Evolutionary conservation across 2,113 vertebrate genomes (phyloP), one percentile per base, ranked within the genome.

Genomic region (Calyptommatus sinebrachiatus): DNA sequence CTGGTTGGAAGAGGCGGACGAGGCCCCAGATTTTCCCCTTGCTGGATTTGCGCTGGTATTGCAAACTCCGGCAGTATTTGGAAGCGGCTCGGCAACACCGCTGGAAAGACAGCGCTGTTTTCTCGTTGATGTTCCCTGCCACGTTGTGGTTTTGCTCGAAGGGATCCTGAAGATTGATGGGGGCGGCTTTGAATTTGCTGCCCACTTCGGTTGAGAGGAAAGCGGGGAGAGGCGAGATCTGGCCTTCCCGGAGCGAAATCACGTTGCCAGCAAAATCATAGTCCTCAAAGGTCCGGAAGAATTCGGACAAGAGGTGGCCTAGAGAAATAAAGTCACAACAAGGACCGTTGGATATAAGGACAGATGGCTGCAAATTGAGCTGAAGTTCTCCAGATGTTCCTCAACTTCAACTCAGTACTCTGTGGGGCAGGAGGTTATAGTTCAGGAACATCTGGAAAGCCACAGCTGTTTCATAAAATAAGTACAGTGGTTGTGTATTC

Each of bases 81-180:
- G 96, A 95, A 0, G 97, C 97, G 0, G 90, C 94, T 5, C 92
- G 92, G 76, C 96, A 97, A 81, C 96, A 95, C 50, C 73, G 90
- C 84, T 90, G 91, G 2, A 99, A 96, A 20, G 86, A 92, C 50
- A 88, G 90, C 0, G 93, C 95, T 0, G 94, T 92, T 14, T 96
- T 95, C 29, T 96, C 92, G 0, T 93, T 97, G 78, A 99, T 90
- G 21, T 98, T 99, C 53, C 96, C 97, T 0, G 97, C 95, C 16
- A 99, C 97, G 0, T 99, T 99, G 92, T 99, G 98, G 84, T 92
- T 94, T 29, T 97, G 91, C 83, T 99, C 97, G 29, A 99, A 98
- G 0, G 98, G 98, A 82, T 99, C 98, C 85, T 98, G 92, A 29
- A 99, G 90, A 78, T 96, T 98, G 65, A 99, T 68, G n/a, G 96